Conservation (phyloP, 1,140 invertebrate genomes). For the Delia radicum region DNA sequence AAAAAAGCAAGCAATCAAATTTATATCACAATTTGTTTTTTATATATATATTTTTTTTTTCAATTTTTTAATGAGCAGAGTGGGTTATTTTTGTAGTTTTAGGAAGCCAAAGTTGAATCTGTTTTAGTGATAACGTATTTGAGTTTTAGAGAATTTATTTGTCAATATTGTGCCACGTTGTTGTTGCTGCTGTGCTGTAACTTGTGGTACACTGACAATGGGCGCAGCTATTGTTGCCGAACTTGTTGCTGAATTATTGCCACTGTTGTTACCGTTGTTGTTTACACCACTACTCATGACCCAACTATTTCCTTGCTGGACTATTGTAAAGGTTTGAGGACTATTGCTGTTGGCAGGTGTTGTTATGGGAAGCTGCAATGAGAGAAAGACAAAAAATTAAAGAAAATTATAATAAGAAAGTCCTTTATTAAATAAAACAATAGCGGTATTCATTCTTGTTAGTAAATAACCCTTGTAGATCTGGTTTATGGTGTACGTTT, state of each 20-base stretch:
- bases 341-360: neutral
- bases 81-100: neutral
- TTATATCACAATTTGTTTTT: neutral
- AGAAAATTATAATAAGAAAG: neutral
- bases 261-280: neutral
- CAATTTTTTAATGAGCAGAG: neutral
- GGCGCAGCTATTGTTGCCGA: conserved; percentile 8
- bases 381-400: no score
- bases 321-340: neutral
- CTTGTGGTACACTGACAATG: neutral
- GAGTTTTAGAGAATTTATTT: neutral
- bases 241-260: neutral
- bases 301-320: conserved; percentile 20
- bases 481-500: no score
- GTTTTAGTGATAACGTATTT: conserved; percentile 3
- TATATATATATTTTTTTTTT: neutral
- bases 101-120: no score
- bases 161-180: neutral
- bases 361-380: conserved; percentile 23
- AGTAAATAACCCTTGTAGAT: no score
- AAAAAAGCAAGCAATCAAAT: neutral
- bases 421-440: neutral
- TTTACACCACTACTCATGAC: conserved; percentile 6
- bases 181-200: neutral
- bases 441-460: no score